Conservation (phyloP, 1,140 invertebrate species). For the Zaprionus ghesquierei region DNA sequence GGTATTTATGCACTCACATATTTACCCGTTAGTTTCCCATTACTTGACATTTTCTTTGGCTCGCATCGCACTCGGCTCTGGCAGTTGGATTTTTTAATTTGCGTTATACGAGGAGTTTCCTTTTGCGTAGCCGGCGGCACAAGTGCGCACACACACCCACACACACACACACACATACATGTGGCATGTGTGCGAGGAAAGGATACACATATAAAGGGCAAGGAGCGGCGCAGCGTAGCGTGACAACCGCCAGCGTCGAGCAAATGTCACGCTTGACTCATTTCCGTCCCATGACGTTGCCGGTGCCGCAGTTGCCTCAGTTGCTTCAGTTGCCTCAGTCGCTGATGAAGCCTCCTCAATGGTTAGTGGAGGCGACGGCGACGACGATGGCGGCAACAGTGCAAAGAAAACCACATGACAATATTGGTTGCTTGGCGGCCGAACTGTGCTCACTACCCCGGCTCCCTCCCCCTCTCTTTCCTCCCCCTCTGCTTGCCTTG, state of each 20-base stretch:
- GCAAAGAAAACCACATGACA: slow-evolving; percentile 78
- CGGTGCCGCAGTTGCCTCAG: not conserved
- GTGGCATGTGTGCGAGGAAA: slow-evolving; percentile 8
- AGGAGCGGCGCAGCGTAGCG: slow-evolving; percentile 60
- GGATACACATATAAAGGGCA: slow-evolving; percentile 45
- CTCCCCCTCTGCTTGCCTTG: slow-evolving; percentile 6
- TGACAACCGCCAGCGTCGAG: slow-evolving; percentile 72
- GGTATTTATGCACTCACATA: slow-evolving; percentile 36
- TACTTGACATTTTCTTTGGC: slow-evolving; percentile 68
- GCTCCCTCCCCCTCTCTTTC: not conserved
- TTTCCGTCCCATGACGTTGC: slow-evolving; percentile 76
- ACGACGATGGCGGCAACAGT: slow-evolving; percentile 30
- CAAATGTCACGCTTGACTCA: slow-evolving; percentile 81
- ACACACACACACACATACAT: slow-evolving; percentile 28
- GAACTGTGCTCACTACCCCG: slow-evolving; percentile 7
- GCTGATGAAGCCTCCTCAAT: slow-evolving; percentile 60
- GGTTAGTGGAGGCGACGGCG: slow-evolving; percentile 59
- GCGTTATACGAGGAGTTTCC: slow-evolving; percentile 79
- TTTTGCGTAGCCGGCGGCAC: slow-evolving; percentile 67
- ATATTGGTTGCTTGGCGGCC: slow-evolving; percentile 68
- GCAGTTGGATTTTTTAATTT: slow-evolving; percentile 78
- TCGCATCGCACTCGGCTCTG: slow-evolving; percentile 39
- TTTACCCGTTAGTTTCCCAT: slow-evolving; percentile 68
- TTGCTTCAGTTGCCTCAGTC: not conserved
- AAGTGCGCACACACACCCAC: slow-evolving; percentile 33